Base-by-base conservation (phyloP, 2,113 vertebrate genomes). In the Oncorhynchus masou region DNA sequence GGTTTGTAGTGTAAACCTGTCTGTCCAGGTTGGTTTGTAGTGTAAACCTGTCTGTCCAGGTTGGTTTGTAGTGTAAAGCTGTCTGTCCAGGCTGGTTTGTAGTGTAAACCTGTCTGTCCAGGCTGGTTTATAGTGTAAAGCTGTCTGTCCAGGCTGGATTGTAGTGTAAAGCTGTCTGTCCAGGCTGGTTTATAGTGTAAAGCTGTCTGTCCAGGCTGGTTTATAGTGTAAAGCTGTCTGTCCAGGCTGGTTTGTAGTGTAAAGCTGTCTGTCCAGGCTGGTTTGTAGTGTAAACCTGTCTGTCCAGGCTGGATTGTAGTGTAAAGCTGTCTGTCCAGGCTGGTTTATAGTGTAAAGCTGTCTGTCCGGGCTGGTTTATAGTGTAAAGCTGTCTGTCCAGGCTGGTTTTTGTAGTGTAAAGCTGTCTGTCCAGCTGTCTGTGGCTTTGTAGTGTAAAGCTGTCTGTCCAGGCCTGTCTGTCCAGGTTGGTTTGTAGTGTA, bases 391-490 rank as follows among this genome's bases (percentile, higher is more conserved):
- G 6, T 34, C 31, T 34, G 31, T 34, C 5, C 31, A 34, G 31
- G 31, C 1, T 88, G 87, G 88, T 90, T 88, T 88, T 88, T 88
- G 88, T 88, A 89, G 29, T 31, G 29, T 31, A 31, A 31, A 31
- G 29, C 29, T 31, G 6, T 7, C 34, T 34, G 34, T 34, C 6
- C 34, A 2, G 34, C n/a, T n/a, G n/a, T n/a, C n/a, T n/a, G 34
- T 7, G 87, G 87, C 87, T 90, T 87, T 88, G 88, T 87, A 89
- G 29, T 5, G 29, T 31, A 31, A 31, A 31, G 4, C 29, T 31
- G 6, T 34, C 34, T 34, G 34, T 34, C 34, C 34, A 34, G 34
- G 34, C 0, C 29, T 31, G 6, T 34, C 31, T 34, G 31, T 34
- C 5, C 31, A 1, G 31, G 31, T n/a, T 88, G 87, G 88, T 90